Conservation (phyloP, 2,113 vertebrate species). For the Enhydra lutris region DNA sequence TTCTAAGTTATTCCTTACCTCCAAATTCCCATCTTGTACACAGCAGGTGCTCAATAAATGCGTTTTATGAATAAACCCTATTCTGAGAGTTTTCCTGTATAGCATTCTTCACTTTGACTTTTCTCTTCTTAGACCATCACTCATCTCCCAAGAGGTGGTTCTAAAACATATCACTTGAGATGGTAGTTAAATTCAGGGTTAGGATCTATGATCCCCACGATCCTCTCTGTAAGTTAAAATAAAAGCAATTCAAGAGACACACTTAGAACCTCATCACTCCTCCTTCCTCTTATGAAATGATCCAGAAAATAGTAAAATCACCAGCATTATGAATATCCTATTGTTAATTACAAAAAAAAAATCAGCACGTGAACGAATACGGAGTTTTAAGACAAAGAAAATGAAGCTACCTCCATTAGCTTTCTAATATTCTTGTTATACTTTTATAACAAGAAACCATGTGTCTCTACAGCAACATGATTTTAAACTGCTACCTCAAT, state of each 20-base stretch:
- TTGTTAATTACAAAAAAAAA: background rate
- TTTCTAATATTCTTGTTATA: background rate
- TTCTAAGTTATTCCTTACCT: background rate
- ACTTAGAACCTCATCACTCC: background rate
- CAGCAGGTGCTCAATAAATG: background rate
- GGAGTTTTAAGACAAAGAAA: background rate
- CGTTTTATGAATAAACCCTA: background rate
- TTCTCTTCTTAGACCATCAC: background rate
- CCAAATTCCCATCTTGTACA: background rate
- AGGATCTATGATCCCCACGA: background rate
- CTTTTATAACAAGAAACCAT: background rate
- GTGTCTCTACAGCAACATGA: slow-evolving; percentile 12
- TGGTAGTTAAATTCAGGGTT: background rate
- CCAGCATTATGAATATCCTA: background rate
- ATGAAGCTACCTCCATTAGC: background rate
- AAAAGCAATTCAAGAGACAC: background rate
- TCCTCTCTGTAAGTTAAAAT: background rate
- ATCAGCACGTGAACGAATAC: background rate
- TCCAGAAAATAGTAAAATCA: background rate
- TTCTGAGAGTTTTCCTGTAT: background rate
- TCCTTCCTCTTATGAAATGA: background rate
- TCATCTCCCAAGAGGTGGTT: background rate
- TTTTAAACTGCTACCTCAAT: slow-evolving; percentile 14
- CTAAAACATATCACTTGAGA: background rate
- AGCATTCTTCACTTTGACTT: background rate